These are phyloP conservation scores for Tetragnatha versicolor DNA, from an alignment of 1,140 invertebrate species.

Conservation along the genomic window DNA sequence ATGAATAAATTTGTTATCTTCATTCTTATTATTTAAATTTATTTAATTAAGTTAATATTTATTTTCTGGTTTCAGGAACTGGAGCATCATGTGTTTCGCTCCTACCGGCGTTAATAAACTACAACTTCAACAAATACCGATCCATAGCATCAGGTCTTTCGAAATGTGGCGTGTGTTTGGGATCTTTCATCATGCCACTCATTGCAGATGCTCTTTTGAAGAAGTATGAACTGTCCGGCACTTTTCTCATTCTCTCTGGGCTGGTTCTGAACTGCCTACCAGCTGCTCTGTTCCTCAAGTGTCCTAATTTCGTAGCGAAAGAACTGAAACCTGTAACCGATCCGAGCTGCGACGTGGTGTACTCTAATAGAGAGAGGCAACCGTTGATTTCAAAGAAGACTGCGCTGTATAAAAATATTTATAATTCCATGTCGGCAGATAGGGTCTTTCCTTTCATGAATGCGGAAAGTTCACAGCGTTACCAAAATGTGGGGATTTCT, in stretches of 20 bases:
- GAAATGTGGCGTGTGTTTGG: conserved; percentile 62
- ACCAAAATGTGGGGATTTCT: background rate
- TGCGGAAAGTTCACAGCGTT: too few relatives aligned
- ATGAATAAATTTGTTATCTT: too few relatives aligned
- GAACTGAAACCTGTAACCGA: background rate
- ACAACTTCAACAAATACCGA: conserved; percentile 61
- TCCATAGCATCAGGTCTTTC: conserved; percentile 62
- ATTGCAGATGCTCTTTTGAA: conserved; percentile 58
- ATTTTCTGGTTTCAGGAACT: too few relatives aligned
- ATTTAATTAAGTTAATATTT: too few relatives aligned
- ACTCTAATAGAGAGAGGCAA: too few relatives aligned
- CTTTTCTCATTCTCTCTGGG: conserved; percentile 77
- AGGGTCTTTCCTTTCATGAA: too few relatives aligned
- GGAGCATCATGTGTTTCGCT: too few relatives aligned
- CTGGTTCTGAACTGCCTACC: conserved; percentile 83
- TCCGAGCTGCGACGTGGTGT: too few relatives aligned
- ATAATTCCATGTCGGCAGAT: too few relatives aligned
- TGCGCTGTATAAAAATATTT: too few relatives aligned
- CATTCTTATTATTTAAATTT: too few relatives aligned
- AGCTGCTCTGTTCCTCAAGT: conserved; percentile 70
- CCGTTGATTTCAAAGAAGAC: too few relatives aligned
- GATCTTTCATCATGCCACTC: conserved; percentile 62
- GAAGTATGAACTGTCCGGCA: conserved; percentile 58
- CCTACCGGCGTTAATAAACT: conserved; percentile 60
- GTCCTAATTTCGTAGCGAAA: conserved; percentile 3